Conservation (phyloP, 2,888 invertebrate genomes). For the Cephus pulcher region DNA sequence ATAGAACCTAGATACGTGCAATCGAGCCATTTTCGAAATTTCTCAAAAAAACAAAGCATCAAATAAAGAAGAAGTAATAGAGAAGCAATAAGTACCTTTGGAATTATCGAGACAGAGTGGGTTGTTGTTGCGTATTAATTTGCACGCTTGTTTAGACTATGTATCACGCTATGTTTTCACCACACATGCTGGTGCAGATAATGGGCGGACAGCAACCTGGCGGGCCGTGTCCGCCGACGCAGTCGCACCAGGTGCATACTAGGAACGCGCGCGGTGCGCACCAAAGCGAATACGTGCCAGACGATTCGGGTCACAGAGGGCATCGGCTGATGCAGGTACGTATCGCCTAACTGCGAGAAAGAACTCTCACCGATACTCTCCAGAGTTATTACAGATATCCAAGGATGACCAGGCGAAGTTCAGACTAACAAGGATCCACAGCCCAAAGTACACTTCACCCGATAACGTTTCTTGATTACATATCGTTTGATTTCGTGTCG, state of each 20-base stretch:
- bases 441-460: background rate
- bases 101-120: background rate
- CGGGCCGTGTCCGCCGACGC: constrained; percentile 50
- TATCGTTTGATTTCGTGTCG: background rate
- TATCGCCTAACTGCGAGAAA: constrained; percentile 9
- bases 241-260: constrained; percentile 45
- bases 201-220: constrained; percentile 55
- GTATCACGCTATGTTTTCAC: constrained; percentile 59
- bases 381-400: background rate
- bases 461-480: background rate
- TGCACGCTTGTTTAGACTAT: constrained; percentile 47
- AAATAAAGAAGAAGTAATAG: background rate
- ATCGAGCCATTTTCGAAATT: constrained; percentile 10
- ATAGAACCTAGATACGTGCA: background rate
- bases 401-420: background rate
- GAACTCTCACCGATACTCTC: background rate
- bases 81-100: background rate
- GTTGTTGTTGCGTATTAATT: constrained; percentile 12
- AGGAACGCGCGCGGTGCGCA: constrained; percentile 45
- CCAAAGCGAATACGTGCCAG: constrained; percentile 48
- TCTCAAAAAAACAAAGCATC: constrained; percentile 13
- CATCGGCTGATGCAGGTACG: constrained; percentile 57
- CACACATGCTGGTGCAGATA: constrained; percentile 61
- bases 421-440: background rate
- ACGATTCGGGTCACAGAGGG: constrained; percentile 48